Conservation (phyloP, 1,140 invertebrate genomes). For the Magallana gigas region DNA sequence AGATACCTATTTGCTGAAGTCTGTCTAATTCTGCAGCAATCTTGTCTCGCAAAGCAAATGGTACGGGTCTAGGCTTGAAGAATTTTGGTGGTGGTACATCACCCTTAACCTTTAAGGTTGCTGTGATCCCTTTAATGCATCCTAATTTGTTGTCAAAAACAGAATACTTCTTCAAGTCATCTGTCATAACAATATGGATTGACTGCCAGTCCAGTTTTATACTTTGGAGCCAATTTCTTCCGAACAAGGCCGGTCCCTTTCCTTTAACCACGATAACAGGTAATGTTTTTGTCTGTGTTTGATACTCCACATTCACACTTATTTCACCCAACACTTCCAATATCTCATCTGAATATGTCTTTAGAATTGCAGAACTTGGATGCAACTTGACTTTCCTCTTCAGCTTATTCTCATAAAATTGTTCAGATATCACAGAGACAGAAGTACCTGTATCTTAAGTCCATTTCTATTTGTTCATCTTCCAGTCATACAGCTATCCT, state of each 20-base stretch:
- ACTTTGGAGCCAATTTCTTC: conserved; percentile 20
- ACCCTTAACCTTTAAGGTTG: conserved; percentile 13
- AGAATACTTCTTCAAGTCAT: conserved; percentile 53
- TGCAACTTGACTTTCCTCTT: neutral
- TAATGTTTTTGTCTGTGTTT: neutral
- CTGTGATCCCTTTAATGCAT: neutral
- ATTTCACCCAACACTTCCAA: conserved; percentile 4
- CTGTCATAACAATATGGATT: conserved; percentile 22
- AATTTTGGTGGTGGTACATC: conserved; percentile 56
- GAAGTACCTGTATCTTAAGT: neutral
- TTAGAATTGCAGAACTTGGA: neutral
- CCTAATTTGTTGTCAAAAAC: conserved; percentile 41
- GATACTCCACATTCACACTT: neutral
- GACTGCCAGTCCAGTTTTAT: conserved; percentile 28
- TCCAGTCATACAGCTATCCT: neutral
- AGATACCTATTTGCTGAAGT: conserved; percentile 66
- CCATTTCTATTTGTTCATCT: neutral
- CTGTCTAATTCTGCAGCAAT: conserved; percentile 72
- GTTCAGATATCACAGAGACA: neutral
- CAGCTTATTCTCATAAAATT: neutral
- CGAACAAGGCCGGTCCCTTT: conserved; percentile 23
- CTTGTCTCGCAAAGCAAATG: conserved; percentile 59
- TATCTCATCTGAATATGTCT: conserved; percentile 51
- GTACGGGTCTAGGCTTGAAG: conserved; percentile 44
- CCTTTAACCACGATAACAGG: conserved; percentile 14